These are phyloP conservation scores for Datnioides undecimradiatus DNA, from an alignment of 2,113 vertebrate species.

Conservation along the genomic window DNA sequence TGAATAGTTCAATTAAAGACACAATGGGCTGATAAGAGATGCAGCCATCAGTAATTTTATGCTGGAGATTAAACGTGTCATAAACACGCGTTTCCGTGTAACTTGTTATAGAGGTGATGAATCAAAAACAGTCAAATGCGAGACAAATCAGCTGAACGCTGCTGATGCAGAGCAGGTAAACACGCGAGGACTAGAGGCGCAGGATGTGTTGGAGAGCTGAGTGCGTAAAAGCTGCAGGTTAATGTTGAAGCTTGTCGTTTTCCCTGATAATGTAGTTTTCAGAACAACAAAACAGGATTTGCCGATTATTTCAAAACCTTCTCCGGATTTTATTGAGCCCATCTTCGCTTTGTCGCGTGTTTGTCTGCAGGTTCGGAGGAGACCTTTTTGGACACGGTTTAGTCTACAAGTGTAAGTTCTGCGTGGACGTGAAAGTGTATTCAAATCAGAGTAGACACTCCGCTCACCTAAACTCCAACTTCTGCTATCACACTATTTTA, in stretches of 20 bases:
- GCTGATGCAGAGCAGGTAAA: conserved; percentile 26
- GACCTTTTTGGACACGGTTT: neutral
- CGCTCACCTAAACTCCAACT: neutral
- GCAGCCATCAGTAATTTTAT: neutral
- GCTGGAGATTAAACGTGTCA: neutral
- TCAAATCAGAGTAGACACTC: neutral
- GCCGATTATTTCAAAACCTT: neutral
- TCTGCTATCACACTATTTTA: neutral
- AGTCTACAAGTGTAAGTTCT: conserved; percentile 14
- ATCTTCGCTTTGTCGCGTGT: too few relatives aligned
- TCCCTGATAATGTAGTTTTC: neutral
- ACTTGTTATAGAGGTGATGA: neutral
- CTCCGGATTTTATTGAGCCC: neutral
- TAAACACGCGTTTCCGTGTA: neutral
- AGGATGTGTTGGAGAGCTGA: neutral
- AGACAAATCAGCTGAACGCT: neutral
- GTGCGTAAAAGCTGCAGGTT: conserved; percentile 52
- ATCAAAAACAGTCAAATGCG: neutral
- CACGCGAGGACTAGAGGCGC: neutral
- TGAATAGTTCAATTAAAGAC: conserved; percentile 4
- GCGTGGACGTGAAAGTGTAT: conserved; percentile 1
- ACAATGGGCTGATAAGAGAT: neutral
- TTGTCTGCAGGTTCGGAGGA: neutral
- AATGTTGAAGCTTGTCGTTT: neutral
- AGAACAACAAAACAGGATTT: too few relatives aligned